These are phyloP conservation scores for Gymnothorax javanicus DNA, from an alignment of 2,797 vertebrate species.

Conservation along the genomic window DNA sequence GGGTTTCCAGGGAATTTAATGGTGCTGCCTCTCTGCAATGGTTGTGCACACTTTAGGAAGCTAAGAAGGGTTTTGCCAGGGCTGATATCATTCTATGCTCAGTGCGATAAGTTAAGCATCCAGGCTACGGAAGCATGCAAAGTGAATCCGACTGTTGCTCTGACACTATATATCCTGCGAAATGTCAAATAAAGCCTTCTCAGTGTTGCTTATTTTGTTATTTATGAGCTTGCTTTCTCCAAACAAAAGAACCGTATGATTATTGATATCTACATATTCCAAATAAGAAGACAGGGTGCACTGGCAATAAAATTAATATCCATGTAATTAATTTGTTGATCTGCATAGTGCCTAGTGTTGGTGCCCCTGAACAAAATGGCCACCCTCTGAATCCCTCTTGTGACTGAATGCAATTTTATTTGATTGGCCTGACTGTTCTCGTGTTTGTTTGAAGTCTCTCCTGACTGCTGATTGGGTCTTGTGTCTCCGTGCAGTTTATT, in stretches of 20 bases:
- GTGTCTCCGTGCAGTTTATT: slow-evolving; percentile 77
- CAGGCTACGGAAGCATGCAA: too few species aligned
- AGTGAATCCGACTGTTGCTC: too few species aligned
- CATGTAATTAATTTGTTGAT: neutral
- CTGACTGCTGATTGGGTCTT: neutral
- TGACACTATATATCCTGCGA: neutral
- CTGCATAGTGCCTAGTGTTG: neutral
- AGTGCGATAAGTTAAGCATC: too few species aligned
- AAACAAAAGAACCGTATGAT: neutral
- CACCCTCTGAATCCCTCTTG: neutral
- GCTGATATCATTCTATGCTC: too few species aligned
- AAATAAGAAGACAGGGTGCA: neutral
- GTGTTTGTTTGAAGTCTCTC: neutral
- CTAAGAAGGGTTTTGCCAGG: too few species aligned
- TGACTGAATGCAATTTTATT: slow-evolving; percentile 8
- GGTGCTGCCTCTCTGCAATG: too few species aligned
- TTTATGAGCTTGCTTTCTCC: neutral
- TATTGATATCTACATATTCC: neutral
- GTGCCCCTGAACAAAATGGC: neutral
- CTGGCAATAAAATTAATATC: neutral
- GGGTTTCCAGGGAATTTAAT: too few species aligned
- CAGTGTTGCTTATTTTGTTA: neutral
- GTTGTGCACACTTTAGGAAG: too few species aligned
- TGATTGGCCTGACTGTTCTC: neutral
- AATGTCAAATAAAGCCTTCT: neutral